Evolutionary conservation across 2,888 invertebrate species (phyloP).

Genomic region (Electrophaes corylata): DNA sequence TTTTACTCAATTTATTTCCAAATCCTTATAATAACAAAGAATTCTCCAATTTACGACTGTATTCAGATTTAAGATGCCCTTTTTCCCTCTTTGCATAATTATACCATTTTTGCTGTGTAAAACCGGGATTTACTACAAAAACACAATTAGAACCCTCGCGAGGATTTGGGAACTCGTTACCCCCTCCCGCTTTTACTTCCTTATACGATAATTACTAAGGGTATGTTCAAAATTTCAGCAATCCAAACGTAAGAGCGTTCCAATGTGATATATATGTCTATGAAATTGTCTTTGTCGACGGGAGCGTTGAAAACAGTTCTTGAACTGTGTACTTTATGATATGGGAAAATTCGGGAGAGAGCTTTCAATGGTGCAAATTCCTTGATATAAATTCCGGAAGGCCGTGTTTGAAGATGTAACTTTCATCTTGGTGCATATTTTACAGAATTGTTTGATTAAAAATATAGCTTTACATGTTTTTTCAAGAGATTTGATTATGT

Average conservation of each 20-base stretch:
- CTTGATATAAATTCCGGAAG: conserved; percentile 13
- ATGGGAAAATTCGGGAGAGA: conserved; percentile 10
- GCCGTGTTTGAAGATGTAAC: conserved; percentile 13
- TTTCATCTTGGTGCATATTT: conserved; percentile 7
- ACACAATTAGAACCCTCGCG: conserved; percentile 41
- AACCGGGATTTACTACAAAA: conserved; percentile 39
- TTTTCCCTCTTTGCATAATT: conserved; percentile 40
- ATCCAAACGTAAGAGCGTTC: conserved; percentile 64
- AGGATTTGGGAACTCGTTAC: conserved; percentile 37
- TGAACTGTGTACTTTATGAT: conserved; percentile 27
- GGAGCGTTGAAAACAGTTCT: conserved; percentile 26
- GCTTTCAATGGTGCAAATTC: conserved; percentile 21
- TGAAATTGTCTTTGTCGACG: conserved; percentile 36
- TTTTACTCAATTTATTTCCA: conserved; percentile 29
- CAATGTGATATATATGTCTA: conserved; percentile 57
- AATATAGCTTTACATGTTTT: background rate
- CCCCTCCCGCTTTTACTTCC: conserved; percentile 23
- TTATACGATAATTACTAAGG: conserved; percentile 57
- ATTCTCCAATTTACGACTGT: conserved; percentile 35
- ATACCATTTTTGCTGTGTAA: conserved; percentile 41
- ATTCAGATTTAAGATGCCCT: conserved; percentile 38
- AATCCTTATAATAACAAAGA: conserved; percentile 36
- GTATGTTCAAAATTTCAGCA: conserved; percentile 49
- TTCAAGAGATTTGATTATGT: background rate
- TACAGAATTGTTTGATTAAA: background rate